Evolutionary conservation across 2,113 vertebrate species (phyloP), one percentile per base, ranked within the genome.

Genomic region (Onychostoma macrolepis): DNA sequence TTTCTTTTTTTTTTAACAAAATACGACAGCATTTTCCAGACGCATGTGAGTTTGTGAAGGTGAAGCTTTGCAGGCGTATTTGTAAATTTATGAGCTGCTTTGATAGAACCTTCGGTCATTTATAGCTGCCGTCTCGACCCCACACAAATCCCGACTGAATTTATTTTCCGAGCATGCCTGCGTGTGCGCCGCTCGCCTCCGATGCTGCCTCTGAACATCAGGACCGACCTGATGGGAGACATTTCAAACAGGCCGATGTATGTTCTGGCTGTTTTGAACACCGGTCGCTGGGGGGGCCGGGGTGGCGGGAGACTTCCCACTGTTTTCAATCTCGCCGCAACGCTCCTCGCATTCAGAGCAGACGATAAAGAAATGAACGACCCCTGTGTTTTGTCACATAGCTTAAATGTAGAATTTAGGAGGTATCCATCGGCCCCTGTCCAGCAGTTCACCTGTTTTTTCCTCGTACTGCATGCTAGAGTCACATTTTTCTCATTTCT

Each of bases 401-500:
- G 87, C 87, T 87, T 91, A 89, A 91, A 90, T 89, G 85, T 88
- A 83, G 86, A 91, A 85, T 91, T 91, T 91, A 91, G 88, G 45
- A 88, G 84, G 80, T 67, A 75, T 88, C 79, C 63, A 63, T 71
- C 45, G 86, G 71, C 80, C 94, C 93, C 93, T 94, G 92, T 94
- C 92, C 86, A 94, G 94, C 83, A 58, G 48, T 87, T 88, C 85
- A 84, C 45, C 17, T 11, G n/a, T 26, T n/a, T 80, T 28, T 50
- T 53, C 17, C 45, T 11, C 26, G 36, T 72, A 85, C 48, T 53
- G 88, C 93, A 94, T 96, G 95, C 94, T 88, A 91, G 95, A 94
- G 95, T 88, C 95, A 94, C 92, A 91, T 96, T 94, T 95, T 94
- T 96, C 95, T 95, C 94, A 94, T 95, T 95, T 94, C 93, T 96